These are phyloP conservation scores for Pristis pectinata DNA, from an alignment of 2,797 vertebrate species.

Conservation along the genomic window DNA sequence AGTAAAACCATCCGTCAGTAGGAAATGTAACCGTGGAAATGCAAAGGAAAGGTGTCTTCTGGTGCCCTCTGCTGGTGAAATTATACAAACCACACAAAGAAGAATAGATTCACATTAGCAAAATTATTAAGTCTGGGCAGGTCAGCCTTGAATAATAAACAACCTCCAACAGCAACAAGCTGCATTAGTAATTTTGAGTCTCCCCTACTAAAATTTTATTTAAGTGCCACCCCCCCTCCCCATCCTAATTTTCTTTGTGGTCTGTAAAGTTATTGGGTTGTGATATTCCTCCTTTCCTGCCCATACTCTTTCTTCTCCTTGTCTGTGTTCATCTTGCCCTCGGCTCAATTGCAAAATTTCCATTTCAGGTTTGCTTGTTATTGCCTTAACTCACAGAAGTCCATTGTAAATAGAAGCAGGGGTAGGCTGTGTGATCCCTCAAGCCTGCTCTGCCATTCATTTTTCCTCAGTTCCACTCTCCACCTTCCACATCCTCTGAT, in stretches of 20 bases:
- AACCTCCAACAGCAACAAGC: neutral
- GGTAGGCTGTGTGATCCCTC: no score
- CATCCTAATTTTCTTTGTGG: neutral
- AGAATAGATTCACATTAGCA: neutral
- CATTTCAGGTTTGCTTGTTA: no score
- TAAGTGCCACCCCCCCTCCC: neutral
- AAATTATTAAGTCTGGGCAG: neutral
- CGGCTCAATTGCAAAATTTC: no score
- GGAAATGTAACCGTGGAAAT: neutral
- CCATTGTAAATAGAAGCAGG: no score
- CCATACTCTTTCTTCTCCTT: no score
- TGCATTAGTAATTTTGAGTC: neutral
- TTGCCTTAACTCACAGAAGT: no score
- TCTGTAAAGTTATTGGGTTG: neutral
- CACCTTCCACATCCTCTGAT: no score
- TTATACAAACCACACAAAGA: neutral
- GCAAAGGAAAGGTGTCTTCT: neutral
- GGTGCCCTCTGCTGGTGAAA: slow-evolving; percentile 11
- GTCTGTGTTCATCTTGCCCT: no score
- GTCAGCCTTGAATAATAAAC: neutral
- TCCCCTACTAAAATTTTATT: neutral
- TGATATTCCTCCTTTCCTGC: neutral
- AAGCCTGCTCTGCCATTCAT: no score
- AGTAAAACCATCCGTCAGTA: neutral
- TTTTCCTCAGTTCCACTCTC: no score